Conservation (phyloP, 2,113 vertebrate species). For the Puntigrus tetrazona region DNA sequence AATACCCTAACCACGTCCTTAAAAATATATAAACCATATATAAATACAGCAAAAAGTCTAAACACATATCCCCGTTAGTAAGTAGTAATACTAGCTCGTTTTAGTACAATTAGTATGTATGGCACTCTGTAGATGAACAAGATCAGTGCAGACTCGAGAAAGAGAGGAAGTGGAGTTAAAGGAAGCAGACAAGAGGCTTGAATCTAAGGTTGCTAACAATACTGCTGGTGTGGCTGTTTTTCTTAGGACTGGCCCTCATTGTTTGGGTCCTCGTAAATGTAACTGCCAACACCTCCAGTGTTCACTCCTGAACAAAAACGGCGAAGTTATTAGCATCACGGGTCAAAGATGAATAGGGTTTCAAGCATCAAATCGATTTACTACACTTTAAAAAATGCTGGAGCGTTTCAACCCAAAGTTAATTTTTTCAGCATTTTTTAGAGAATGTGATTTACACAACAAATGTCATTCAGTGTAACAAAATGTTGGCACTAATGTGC, state of each 20-base stretch:
- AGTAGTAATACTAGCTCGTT: not conserved
- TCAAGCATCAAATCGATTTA: too few relatives aligned
- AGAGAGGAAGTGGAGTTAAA: not conserved
- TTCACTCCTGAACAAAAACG: conserved; percentile 82
- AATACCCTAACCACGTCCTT: not conserved
- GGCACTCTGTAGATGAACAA: conserved; percentile 3
- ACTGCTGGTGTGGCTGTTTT: conserved; percentile 4
- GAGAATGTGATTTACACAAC: too few relatives aligned
- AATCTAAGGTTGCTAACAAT: not conserved
- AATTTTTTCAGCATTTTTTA: too few relatives aligned
- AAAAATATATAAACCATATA: not conserved
- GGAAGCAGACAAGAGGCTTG: not conserved
- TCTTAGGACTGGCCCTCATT: conserved; percentile 80
- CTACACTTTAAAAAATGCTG: too few relatives aligned
- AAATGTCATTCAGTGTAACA: too few relatives aligned
- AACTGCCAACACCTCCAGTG: conserved; percentile 91
- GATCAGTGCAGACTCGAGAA: conserved; percentile 10
- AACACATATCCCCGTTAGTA: not conserved
- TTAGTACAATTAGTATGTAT: not conserved
- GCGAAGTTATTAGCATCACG: not conserved
- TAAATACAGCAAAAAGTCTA: conserved; percentile 19
- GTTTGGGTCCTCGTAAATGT: conserved; percentile 87
- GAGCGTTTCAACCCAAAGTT: too few relatives aligned
- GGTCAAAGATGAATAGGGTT: too few relatives aligned
- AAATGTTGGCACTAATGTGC: too few relatives aligned